phyloP scores from a whole-genome alignment of 35 echinoderm and acorn worm genomes.

The Ptychodera flava region DNA sequence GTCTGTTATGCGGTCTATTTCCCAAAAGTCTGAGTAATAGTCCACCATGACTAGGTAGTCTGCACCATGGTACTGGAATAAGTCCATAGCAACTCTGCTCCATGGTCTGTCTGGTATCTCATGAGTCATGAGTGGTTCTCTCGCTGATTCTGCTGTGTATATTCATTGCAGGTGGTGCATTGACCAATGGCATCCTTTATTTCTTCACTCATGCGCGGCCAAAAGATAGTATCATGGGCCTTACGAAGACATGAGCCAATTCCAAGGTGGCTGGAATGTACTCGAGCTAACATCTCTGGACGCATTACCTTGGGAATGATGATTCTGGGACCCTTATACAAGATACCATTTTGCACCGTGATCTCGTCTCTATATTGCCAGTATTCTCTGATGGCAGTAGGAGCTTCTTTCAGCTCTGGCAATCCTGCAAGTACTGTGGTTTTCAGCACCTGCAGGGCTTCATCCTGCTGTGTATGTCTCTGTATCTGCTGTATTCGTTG shows the following conservation, averaged over 20 bases:
- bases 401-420: conserved; percentile 10
- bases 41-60: conserved; percentile 47
- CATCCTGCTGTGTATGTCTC: conserved; percentile 10
- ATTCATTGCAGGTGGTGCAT: conserved; percentile 41
- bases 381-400: conserved; percentile 44
- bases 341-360: conserved; percentile 39
- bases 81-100: conserved; percentile 34
- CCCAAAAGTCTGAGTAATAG: conserved; percentile 33
- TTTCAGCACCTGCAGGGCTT: conserved; percentile 34
- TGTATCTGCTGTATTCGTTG: conserved; percentile 8
- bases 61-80: conserved; percentile 25
- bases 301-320: conserved; percentile 28
- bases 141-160: too few species aligned
- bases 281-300: conserved; percentile 15
- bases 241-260: conserved; percentile 46
- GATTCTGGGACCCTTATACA: conserved; percentile 32
- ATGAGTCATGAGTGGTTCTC: conserved; percentile 34
- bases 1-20: conserved; percentile 14
- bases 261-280: conserved; percentile 38
- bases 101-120: conserved; percentile 47
- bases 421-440: conserved; percentile 30
- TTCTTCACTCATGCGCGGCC: conserved; percentile 45
- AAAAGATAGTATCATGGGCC: conserved; percentile 54
- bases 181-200: conserved; percentile 23
- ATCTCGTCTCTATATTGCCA: conserved; percentile 61